Evolutionary conservation across 2,888 invertebrate genomes (phyloP), one percentile per base, ranked within the genome.

Genomic region (Noctua comes): DNA sequence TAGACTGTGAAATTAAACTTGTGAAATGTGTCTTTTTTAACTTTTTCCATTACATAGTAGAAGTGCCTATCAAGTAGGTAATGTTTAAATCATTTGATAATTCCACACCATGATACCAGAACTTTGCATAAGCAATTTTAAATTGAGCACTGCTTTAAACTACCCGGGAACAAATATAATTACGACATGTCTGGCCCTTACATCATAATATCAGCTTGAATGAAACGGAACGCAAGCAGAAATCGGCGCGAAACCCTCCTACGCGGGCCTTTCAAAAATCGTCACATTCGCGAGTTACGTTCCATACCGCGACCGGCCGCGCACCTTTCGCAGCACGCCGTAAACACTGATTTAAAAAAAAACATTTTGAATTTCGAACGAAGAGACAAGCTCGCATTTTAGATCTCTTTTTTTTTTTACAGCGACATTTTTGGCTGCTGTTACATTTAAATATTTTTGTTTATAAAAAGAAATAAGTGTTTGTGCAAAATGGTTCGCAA

Each of bases 191-290:
- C 40, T 43, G 31, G 36, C 13, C 4, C 62, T 85, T 81, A 68
- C 73, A 57, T 68, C 81, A 73, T 24, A 13, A 21, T 31, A 64
- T 16, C 31, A 46, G 40, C 65, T 59, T 88, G 92, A 92, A 90
- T 93, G 81, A 90, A 95, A 95, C 91, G 94, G 91, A 96, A 95
- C 96, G 95, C 82, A 84, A 85, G 85, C 90, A 90, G 92, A 93
- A 95, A 95, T 93, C 90, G 92, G 95, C 96, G 96, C 93, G 94
- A 95, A 96, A 93, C 97, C 96, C 96, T 94, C 96, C 96, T 96
- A 96, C 96, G 96, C 96, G 96, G 95, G 96, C 96, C 96, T 96
- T 97, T 97, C 96, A 96, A 97, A 96, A 95, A 94, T 95, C 92
- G 89, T 89, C 91, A 94, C 96, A 94, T 93, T 93, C 92, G 91